These are phyloP conservation scores for Ageneiosus marmoratus DNA, from an alignment of 2,113 vertebrate genomes.

Conservation along the genomic window DNA sequence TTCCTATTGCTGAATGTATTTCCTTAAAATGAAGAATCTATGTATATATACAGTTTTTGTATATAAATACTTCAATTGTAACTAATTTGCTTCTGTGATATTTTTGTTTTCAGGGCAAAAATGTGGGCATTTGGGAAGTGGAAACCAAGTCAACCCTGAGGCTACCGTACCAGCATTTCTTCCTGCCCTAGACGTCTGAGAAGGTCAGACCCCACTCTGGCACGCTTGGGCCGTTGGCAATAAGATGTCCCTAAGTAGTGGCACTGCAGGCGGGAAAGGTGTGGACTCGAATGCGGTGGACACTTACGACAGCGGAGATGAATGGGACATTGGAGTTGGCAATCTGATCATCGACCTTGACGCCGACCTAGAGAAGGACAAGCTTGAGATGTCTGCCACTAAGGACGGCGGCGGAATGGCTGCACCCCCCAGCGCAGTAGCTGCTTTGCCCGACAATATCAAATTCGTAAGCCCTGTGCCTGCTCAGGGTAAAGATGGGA, in stretches of 20 bases:
- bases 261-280: slow-evolving; percentile 99
- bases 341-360: slow-evolving; percentile 99
- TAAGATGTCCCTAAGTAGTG: slow-evolving; percentile 99
- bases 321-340: slow-evolving; percentile 99
- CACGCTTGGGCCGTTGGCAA: slow-evolving; percentile 89
- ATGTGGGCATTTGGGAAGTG: slow-evolving; percentile 87
- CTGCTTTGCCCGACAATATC: slow-evolving; percentile 96
- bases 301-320: slow-evolving; percentile 99
- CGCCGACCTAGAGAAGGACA: slow-evolving; percentile 99
- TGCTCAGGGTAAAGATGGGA: slow-evolving; percentile 93
- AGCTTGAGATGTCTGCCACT: slow-evolving; percentile 98
- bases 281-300: slow-evolving; percentile 99
- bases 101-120: slow-evolving; percentile 76
- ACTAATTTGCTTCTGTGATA: slow-evolving; percentile 6
- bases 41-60: background rate
- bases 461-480: slow-evolving; percentile 96
- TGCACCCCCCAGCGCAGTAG: slow-evolving; percentile 87
- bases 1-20: background rate
- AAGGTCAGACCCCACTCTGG: slow-evolving; percentile 75
- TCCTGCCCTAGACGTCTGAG: slow-evolving; percentile 72
- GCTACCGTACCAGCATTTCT: slow-evolving; percentile 69
- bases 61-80: background rate
- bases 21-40: background rate
- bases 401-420: slow-evolving; percentile 92
- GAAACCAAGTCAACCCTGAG: slow-evolving; percentile 82